Evolutionary conservation across 1,140 invertebrate genomes (phyloP), one percentile per base, ranked within the genome.

Genomic region (Saxidomus purpurata): DNA sequence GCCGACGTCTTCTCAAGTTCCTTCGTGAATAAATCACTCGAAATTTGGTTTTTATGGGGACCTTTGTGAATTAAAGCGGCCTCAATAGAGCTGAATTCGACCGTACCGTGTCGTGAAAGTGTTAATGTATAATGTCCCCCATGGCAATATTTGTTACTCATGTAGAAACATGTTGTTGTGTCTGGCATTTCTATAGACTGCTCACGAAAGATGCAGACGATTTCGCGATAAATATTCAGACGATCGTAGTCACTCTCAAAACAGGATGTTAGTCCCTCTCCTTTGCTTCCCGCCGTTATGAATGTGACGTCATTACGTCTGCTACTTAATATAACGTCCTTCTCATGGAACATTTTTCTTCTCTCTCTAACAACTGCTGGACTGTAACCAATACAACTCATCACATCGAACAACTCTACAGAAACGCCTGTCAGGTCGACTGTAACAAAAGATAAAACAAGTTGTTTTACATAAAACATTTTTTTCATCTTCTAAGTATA

Each of bases 21-120:
- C 25, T 55, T 59, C 13, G 52, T 81, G n/a, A 81, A 81, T 55
- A 59, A 31, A 34, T 81, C 79, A 81, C 79, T 81, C 8, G 79
- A 81, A 81, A 81, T 59, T n/a, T 36, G 52, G 15, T 49, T 81
- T 8, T 59, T 36, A 31, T 15, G 15, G 11, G 47, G 25, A 31
- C 22, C 9, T 6, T 31, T 34, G 36, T n/a, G 25, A 0, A 81
- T n/a, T 22, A 81, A 36, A 13, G 79, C 25, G 22, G 79, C 11
- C 52, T 59, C 79, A 59, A 59, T 36, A 8, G 34, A 8, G 34
- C 55, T 81, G 28, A 22, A 0, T 36, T 2, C 22, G 9, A 0
- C 34, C 25, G n/a, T 34, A 59, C 52, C 49, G 6, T 19, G 25
- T 36, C 15, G 47, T 25, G 34, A 59, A 15, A 81, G 55, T 28